Conservation (phyloP, 2,113 vertebrate genomes). For the Cyanistes caeruleus region DNA sequence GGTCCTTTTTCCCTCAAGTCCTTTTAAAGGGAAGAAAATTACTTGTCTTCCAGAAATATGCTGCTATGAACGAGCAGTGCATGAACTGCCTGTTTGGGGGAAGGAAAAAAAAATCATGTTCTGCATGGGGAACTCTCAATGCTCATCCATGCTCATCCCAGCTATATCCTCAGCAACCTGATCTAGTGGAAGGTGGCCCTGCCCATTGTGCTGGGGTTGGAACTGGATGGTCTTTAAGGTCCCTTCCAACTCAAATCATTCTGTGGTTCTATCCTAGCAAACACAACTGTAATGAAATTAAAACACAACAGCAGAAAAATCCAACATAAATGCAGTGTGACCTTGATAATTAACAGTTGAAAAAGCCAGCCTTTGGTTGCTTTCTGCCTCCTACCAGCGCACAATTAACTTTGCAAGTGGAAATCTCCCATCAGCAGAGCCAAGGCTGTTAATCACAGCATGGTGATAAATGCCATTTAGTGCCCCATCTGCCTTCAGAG, state of each 20-base stretch:
- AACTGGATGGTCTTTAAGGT: background rate
- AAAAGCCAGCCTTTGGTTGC: background rate
- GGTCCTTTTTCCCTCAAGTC: background rate
- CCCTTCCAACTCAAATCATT: background rate
- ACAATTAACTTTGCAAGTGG: background rate
- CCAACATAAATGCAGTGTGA: background rate
- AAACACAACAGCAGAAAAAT: background rate
- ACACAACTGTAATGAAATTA: background rate
- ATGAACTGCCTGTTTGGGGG: background rate
- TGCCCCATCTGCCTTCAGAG: background rate
- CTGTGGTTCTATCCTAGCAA: background rate
- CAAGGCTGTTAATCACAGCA: background rate
- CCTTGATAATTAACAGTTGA: background rate
- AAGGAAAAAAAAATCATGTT: background rate
- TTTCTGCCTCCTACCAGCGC: background rate
- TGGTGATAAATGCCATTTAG: background rate
- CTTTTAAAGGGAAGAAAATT: conserved; percentile 16
- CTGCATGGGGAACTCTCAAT: background rate
- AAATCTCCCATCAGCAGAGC: background rate
- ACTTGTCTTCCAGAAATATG: background rate
- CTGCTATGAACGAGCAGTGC: background rate
- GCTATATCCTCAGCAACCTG: background rate
- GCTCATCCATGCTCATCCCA: background rate
- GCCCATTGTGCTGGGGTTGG: background rate
- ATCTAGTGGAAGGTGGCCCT: background rate